Evolutionary conservation across 2,888 invertebrate species (phyloP).

Genomic region (Tryphoninae sp.): DNA sequence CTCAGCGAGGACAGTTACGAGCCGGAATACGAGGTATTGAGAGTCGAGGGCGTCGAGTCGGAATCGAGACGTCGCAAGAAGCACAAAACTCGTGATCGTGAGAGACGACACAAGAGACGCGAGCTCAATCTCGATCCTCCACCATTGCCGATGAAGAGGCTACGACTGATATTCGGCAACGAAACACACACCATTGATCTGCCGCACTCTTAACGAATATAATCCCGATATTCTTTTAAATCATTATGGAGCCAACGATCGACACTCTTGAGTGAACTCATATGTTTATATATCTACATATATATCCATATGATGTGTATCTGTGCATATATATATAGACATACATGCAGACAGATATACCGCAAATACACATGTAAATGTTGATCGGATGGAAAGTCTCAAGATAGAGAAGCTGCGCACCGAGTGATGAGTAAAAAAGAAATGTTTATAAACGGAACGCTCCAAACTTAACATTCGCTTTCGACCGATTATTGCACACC

Average conservation of each 20-base stretch:
- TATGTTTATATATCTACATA: slow-evolving; percentile 31
- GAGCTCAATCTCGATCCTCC: slow-evolving; percentile 82
- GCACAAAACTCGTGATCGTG: slow-evolving; percentile 84
- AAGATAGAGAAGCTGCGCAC: slow-evolving; percentile 5
- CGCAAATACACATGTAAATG: slow-evolving; percentile 28
- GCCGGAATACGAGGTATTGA: slow-evolving; percentile 92
- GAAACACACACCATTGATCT: slow-evolving; percentile 94
- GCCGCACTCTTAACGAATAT: slow-evolving; percentile 85
- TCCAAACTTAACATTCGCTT: slow-evolving; percentile 8
- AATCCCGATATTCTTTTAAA: slow-evolving; percentile 59
- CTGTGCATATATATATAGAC: slow-evolving; percentile 15
- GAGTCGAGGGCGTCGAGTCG: slow-evolving; percentile 88
- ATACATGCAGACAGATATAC: not conserved
- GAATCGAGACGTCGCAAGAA: slow-evolving; percentile 82
- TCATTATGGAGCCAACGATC: slow-evolving; percentile 56
- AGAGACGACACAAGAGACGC: slow-evolving; percentile 84
- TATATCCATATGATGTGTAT: slow-evolving; percentile 38
- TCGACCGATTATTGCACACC: slow-evolving; percentile 24
- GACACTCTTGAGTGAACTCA: slow-evolving; percentile 22
- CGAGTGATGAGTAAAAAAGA: slow-evolving; percentile 8
- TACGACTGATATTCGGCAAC: slow-evolving; percentile 93
- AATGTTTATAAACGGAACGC: slow-evolving; percentile 5
- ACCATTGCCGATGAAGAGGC: slow-evolving; percentile 90
- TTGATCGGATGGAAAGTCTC: slow-evolving; percentile 44
- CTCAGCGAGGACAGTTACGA: slow-evolving; percentile 86